A percentile compares a stretch with the other conserved stretches of the same genome.
Conservation (phyloP, 2,113 vertebrate genomes). For the Ictidomys tridecemlineatus region DNA sequence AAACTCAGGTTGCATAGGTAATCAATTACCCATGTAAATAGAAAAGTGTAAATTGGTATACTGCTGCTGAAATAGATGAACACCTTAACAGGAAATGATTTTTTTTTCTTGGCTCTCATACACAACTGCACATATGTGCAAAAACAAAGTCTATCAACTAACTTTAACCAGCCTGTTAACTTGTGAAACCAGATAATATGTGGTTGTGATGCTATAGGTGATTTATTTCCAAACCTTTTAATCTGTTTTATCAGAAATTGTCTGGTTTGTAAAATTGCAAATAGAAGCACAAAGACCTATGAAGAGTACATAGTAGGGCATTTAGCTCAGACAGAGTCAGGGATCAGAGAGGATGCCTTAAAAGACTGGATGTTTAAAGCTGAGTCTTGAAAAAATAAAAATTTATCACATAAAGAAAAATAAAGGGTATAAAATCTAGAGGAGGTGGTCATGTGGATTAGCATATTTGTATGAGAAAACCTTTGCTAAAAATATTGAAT, state of each 20-base stretch:
- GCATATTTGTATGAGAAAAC: background rate
- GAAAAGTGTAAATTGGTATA: conserved; percentile 33
- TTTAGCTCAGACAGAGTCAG: background rate
- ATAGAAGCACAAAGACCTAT: background rate
- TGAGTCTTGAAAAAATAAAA: background rate
- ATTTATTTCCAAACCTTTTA: background rate
- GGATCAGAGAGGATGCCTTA: background rate
- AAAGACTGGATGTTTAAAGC: background rate
- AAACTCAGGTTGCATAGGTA: conserved; percentile 44
- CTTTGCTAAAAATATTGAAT: background rate
- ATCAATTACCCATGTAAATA: conserved; percentile 7
- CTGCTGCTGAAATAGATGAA: conserved; percentile 15
- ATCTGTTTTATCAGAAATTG: background rate
- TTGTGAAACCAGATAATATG: conserved; percentile 21
- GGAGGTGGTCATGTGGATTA: background rate
- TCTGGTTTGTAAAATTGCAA: background rate
- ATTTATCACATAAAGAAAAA: background rate
- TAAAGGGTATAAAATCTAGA: background rate
- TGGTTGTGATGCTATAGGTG: background rate
- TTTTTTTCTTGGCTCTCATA: background rate
- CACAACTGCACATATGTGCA: background rate
- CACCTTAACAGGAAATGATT: conserved; percentile 9
- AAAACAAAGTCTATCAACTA: conserved; percentile 4
- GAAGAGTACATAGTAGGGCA: background rate
- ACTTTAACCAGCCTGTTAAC: background rate